Percentiles rank a stretch among this genome's conserved stretches.
phyloP scores from a whole-genome alignment of 2,113 vertebrate species.

The Prunella himalayana region DNA sequence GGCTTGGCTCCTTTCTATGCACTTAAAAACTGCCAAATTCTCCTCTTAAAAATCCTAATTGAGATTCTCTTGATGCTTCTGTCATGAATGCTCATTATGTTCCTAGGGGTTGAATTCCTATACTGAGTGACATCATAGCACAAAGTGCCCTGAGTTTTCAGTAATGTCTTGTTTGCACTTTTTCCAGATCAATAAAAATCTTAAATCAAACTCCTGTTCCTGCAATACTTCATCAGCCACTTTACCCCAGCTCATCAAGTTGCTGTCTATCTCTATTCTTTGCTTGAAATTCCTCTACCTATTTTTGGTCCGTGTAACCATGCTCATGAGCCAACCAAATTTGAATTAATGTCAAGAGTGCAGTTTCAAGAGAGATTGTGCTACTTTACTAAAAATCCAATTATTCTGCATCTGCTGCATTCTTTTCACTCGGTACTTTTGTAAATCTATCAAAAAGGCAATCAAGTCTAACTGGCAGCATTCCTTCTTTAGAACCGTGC shows the following conservation, averaged over 20 bases:
- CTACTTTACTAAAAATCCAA: slow-evolving; percentile 41
- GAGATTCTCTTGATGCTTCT: neutral
- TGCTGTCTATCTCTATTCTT: neutral
- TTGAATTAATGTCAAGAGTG: slow-evolving; percentile 48
- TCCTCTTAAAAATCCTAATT: neutral
- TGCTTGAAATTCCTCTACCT: slow-evolving; percentile 28
- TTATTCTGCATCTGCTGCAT: slow-evolving; percentile 53
- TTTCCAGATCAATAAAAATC: neutral
- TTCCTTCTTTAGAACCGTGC: neutral
- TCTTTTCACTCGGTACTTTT: slow-evolving; percentile 42
- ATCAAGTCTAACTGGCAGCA: slow-evolving; percentile 53
- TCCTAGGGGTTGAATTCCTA: neutral
- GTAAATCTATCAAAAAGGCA: slow-evolving; percentile 49
- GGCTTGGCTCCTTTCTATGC: neutral
- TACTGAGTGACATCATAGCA: neutral
- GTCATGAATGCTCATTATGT: neutral
- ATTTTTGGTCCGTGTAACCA: neutral
- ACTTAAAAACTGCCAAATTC: neutral
- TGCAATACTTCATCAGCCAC: neutral
- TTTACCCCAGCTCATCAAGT: neutral
- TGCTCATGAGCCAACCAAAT: neutral
- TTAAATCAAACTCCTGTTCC: neutral
- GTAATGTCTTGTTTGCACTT: neutral
- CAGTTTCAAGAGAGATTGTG: slow-evolving; percentile 34
- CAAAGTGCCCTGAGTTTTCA: neutral